Evolutionary conservation across 37 sponge, comb jelly and placozoan species (phyloP).

Genomic region (Corticium candelabrum): DNA sequence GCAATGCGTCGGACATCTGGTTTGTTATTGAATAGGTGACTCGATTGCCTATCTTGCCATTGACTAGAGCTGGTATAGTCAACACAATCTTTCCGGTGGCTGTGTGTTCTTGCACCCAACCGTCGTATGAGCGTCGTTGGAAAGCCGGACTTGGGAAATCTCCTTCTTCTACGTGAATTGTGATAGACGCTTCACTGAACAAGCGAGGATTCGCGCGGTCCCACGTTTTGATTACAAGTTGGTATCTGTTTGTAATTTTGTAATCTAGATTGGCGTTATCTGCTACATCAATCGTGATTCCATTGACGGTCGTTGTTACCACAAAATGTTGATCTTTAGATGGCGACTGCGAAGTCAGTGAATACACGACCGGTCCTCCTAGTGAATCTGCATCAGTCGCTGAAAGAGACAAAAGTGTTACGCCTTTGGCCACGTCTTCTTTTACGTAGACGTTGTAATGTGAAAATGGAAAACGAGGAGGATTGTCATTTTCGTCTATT

Average conservation of each 20-base stretch:
- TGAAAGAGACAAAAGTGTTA: not conserved
- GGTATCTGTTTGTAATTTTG: not conserved
- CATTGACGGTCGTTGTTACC: not conserved
- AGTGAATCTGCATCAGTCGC: not conserved
- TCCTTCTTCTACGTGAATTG: not conserved
- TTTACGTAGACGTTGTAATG: not conserved
- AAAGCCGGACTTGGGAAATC: not conserved
- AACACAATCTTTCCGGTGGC: not conserved
- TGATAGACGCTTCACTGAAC: not conserved
- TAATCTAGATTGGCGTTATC: not conserved
- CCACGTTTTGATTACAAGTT: not conserved
- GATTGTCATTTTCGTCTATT: not conserved
- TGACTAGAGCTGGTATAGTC: not conserved
- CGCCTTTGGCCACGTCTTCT: not conserved
- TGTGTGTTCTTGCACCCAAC: not conserved
- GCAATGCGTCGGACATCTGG: not conserved
- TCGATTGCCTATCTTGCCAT: not conserved
- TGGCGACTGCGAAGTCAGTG: no score
- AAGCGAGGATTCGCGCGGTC: not conserved
- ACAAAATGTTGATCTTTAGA: no score
- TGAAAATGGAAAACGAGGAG: not conserved
- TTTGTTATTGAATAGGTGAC: not conserved
- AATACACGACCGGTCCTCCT: no score
- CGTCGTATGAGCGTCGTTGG: not conserved
- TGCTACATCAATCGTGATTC: not conserved